Base-by-base conservation (phyloP, 2,888 invertebrate species). In the Onchidella celtica region DNA sequence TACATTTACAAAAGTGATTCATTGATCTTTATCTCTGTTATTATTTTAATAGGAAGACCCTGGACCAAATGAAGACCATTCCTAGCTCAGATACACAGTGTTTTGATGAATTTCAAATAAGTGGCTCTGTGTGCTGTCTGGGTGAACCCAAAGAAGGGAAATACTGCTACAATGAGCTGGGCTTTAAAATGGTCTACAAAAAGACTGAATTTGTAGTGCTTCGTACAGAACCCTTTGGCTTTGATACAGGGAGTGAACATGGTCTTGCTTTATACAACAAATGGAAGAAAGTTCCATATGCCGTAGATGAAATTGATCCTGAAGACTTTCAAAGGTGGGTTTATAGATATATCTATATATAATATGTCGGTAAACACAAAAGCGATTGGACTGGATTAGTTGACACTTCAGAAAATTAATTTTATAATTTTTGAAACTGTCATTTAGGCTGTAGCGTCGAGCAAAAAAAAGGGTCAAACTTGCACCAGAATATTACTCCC, bases 231-330 rank as follows among this genome's bases (percentile, higher is more conserved):
- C 14, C 36, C 40, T 78, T 78, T 78, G 78, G 78, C 0, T 78
- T 78, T 78, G 78, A 78, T 57, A 57, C 61, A 24, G 36, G n/a
- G 21, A 24, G n/a, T 3, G 24, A 47, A 29, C 38, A 32, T 3
- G 68, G 36, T 6, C 77, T 77, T 17, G 59, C 57, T 57, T 78
- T 78, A 27, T 77, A 80, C 79, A 83, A 80, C 72, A 40, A 69
- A 29, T 83, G 83, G 83, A 80, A 70, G 24, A 59, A 77, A 24
- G 83, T 80, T 2, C 83, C 76, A 6, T 76, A 80, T 47, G 63
- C 63, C 14, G 77, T 83, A 17, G 47, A 63, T 21, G 72, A 72
- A 32, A 40, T 83, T 40, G 65, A 59, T 3, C 66, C 76, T 2
- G 17, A 34, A n/a, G 83, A 83, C 68, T 65, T 80, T 68, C 14